Conservation (phyloP, 2,113 vertebrate species). For the Syrmaticus mikado region DNA sequence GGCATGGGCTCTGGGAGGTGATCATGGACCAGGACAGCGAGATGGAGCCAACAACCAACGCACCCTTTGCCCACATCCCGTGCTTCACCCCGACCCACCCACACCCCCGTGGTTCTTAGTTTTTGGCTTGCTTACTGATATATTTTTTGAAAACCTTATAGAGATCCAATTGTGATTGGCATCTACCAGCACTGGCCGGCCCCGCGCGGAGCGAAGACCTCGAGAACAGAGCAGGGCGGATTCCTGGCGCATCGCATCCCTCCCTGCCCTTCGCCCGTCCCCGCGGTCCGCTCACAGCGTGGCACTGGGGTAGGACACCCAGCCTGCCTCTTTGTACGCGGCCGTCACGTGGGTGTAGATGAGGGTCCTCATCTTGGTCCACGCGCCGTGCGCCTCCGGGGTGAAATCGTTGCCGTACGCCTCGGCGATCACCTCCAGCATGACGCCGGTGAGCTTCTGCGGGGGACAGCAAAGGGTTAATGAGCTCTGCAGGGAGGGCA, state of each 20-base stretch:
- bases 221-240: conserved; percentile 57
- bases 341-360: conserved; percentile 92
- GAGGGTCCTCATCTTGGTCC: conserved; percentile 90
- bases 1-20: too few species aligned
- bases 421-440: conserved; percentile 92
- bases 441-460: conserved; percentile 91
- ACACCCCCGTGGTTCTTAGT: not conserved
- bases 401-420: conserved; percentile 91
- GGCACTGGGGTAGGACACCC: conserved; percentile 92
- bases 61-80: not conserved
- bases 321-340: conserved; percentile 95
- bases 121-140: conserved; percentile 20
- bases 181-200: not conserved
- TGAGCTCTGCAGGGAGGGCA: not conserved
- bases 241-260: conserved; percentile 42
- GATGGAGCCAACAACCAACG: not conserved
- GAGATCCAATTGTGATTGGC: conserved; percentile 54
- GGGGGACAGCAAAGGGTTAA: not conserved
- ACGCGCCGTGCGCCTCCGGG: conserved; percentile 88
- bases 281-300: conserved; percentile 83
- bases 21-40: not conserved
- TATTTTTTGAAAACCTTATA: conserved; percentile 28
- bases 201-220: conserved; percentile 32
- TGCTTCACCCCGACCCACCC: conserved; percentile 21
- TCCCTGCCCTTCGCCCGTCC: conserved; percentile 41